Base-by-base conservation (phyloP, 2,797 vertebrate species). In the Holocentrus rufus region DNA sequence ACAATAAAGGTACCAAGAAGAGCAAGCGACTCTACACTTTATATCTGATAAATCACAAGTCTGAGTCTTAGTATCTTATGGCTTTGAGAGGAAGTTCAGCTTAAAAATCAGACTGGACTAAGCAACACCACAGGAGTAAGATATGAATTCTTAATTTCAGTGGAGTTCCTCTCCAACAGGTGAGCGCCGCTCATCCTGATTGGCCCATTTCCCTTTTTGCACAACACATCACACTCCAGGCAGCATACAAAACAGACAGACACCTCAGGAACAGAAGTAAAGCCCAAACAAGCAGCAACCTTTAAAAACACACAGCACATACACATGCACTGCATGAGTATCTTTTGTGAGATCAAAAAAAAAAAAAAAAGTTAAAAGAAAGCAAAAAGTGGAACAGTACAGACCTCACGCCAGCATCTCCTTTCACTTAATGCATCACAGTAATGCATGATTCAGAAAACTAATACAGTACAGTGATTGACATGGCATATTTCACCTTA, bases 391-490 rank as follows among this genome's bases (percentile, higher is more conserved):
- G 56, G 20, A 65, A 30, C 31, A 53, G 2, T 42, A 31, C 54
- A 34, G 22, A 22, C 14, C 2, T 69, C 62, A 54, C 6, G 11
- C 39, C 7, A 8, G n/a, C 22, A 17, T 30, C 46, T 25, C 17
- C 9, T 58, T 62, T 74, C 65, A 68, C 55, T 17, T 68, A 63
- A 69, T 44, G 49, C 46, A 53, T 70, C 27, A 65, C 54, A 77
- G 56, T 31, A 72, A 81, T 17, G 1, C 53, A 69, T 79, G 67
- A 76, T 69, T 81, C 79, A 14, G 54, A 76, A 80, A 82, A 80
- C 64, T 64, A 36, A 60, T 54, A 88, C 79, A 85, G 82, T 78
- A 76, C 80, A 77, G 58, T 71, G 44, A 80, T 74, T 50, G 44
- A 63, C 65, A 80, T 82, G 87, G 74, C 76, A 62, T 55, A 55